Conservation (phyloP, 2,888 invertebrate genomes). For the Metacarcinus magister region DNA sequence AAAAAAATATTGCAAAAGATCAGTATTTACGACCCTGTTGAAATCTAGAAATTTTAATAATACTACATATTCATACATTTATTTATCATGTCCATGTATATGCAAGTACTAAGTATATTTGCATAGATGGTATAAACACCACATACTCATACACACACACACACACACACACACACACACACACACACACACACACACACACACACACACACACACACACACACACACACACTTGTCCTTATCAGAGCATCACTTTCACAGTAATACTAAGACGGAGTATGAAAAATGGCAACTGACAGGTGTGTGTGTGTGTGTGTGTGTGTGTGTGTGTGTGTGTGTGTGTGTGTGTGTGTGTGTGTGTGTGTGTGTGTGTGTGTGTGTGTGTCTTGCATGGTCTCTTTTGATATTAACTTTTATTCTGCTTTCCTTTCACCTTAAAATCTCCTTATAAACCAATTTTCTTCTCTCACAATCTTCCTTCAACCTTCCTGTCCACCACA, state of each 20-base stretch:
- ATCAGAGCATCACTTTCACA: neutral
- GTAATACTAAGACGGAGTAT: neutral
- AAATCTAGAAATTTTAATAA: neutral
- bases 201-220: too few relatives aligned
- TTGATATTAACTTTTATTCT: too few relatives aligned
- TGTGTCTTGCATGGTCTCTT: neutral
- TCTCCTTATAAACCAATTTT: neutral
- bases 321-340: constrained; percentile 26
- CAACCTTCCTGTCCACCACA: neutral
- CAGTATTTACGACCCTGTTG: neutral
- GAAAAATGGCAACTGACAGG: neutral
- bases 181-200: too few relatives aligned
- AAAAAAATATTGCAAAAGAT: neutral
- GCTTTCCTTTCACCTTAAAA: neutral
- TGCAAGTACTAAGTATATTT: neutral
- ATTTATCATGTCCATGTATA: neutral
- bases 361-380: constrained; percentile 26
- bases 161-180: too few relatives aligned
- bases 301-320: constrained; percentile 26
- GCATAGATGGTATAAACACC: too few relatives aligned
- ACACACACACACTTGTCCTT: neutral
- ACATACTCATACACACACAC: too few relatives aligned
- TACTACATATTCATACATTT: too few relatives aligned
- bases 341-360: constrained; percentile 26
- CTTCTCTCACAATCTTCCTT: neutral